A percentile compares a stretch with the other conserved stretches of the same genome.
These are phyloP conservation scores for Harpegnathos saltator DNA, from an alignment of 1,140 invertebrate genomes.

Conservation along the genomic window DNA sequence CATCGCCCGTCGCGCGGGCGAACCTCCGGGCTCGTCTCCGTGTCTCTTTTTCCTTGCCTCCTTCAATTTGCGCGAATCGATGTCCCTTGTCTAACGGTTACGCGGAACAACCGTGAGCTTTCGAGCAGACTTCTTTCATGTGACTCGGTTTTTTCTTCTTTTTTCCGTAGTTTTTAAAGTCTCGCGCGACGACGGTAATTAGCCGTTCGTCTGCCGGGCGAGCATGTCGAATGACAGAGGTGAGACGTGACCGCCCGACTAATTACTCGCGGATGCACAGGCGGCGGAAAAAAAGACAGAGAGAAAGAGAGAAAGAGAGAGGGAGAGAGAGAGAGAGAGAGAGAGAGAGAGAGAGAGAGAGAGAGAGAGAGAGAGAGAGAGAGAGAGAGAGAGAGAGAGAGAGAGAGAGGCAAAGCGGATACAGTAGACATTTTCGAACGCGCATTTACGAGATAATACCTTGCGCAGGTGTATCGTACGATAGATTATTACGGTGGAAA, in stretches of 20 bases:
- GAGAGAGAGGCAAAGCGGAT: conserved; percentile 30
- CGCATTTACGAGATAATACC: conserved; percentile 69
- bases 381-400: neutral
- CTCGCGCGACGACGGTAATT: conserved; percentile 51
- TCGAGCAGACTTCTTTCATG: neutral
- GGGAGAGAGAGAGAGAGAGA: neutral
- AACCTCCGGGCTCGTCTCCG: too few species aligned
- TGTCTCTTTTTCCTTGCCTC: too few species aligned
- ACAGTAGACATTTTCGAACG: conserved; percentile 65
- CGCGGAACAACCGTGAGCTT: neutral
- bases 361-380: conserved; percentile 19
- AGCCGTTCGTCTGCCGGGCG: conserved; percentile 35
- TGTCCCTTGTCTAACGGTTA: too few species aligned
- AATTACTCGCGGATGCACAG: conserved; percentile 59
- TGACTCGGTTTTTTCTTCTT: conserved; percentile 15
- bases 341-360: conserved; percentile 4
- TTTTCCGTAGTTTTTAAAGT: too few species aligned
- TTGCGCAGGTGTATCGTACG: conserved; percentile 55
- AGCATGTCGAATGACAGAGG: conserved; percentile 42
- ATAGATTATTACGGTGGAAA: conserved; percentile 70
- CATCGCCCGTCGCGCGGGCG: too few species aligned
- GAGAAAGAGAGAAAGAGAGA: neutral
- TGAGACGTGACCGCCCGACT: conserved; percentile 59
- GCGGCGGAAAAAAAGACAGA: conserved; percentile 1
- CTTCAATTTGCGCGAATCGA: neutral